phyloP scores from a whole-genome alignment of 1,140 invertebrate species.

The Bombus terrestris region DNA sequence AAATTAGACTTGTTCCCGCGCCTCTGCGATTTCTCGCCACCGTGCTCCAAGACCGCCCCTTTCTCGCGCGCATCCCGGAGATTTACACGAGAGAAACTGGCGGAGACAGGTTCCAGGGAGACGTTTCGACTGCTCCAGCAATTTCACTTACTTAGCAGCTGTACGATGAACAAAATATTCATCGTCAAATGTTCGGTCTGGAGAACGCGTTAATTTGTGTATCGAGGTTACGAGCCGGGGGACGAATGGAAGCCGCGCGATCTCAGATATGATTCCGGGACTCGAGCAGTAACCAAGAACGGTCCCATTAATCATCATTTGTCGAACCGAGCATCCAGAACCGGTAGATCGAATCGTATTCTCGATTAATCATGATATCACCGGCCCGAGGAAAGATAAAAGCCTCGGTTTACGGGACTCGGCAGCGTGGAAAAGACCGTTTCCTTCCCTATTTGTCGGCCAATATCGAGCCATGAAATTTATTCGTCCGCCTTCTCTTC shows the following conservation, averaged over 20 bases:
- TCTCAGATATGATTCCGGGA: conserved; percentile 48
- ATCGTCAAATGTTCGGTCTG: neutral
- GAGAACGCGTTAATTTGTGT: neutral
- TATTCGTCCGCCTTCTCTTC: conserved; percentile 30
- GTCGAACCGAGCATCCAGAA: conserved; percentile 68
- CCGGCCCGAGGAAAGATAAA: conserved; percentile 51
- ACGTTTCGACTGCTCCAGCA: neutral
- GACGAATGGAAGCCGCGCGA: conserved; percentile 33
- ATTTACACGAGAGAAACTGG: neutral
- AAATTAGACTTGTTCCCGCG: conserved; percentile 51
- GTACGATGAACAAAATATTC: neutral
- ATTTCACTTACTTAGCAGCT: neutral
- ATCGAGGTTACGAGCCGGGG: conserved; percentile 35
- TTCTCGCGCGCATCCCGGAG: neutral
- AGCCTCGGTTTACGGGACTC: conserved; percentile 21
- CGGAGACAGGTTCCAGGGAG: neutral
- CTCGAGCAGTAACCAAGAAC: conserved; percentile 22
- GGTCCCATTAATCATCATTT: conserved; percentile 78
- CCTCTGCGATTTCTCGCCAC: conserved; percentile 1
- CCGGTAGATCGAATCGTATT: conserved; percentile 72
- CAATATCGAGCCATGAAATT: conserved; percentile 50
- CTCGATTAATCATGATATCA: conserved; percentile 76
- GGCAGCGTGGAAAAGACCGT: conserved; percentile 10
- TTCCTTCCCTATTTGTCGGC: conserved; percentile 42
- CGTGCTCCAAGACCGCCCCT: neutral